phyloP scores from a whole-genome alignment of 1,140 invertebrate genomes.

The Zaprionus lachaisei region DNA sequence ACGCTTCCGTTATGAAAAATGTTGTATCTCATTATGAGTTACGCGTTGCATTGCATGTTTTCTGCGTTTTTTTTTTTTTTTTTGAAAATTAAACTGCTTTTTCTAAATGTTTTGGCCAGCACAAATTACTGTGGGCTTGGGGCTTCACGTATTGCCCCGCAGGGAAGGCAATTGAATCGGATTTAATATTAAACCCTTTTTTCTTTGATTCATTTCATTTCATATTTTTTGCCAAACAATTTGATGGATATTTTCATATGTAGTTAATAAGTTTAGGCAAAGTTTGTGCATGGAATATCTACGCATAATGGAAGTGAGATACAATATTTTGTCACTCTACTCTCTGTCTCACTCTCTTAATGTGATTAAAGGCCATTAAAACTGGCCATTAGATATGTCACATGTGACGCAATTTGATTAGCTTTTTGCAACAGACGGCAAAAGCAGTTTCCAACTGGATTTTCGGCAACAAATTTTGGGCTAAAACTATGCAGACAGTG shows the following conservation, averaged over 20 bases:
- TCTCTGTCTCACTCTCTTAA: constrained; percentile 3
- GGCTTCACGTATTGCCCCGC: background rate
- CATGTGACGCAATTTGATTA: constrained; percentile 64
- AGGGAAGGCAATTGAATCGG: background rate
- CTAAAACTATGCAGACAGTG: constrained; percentile 36
- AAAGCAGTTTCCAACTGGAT: constrained; percentile 40
- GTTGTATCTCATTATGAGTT: constrained; percentile 43
- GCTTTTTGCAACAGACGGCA: constrained; percentile 17
- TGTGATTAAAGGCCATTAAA: constrained; percentile 33
- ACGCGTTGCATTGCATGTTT: constrained; percentile 37
- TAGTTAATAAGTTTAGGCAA: background rate
- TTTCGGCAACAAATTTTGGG: constrained; percentile 35
- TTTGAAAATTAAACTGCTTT: constrained; percentile 7
- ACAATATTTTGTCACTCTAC: constrained; percentile 3
- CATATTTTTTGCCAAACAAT: background rate
- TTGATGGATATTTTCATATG: background rate
- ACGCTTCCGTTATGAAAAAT: constrained; percentile 23
- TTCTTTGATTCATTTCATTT: background rate
- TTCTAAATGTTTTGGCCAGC: constrained; percentile 38
- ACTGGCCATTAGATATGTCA: constrained; percentile 55
- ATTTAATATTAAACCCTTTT: background rate
- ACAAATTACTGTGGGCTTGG: constrained; percentile 1
- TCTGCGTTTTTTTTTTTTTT: constrained; percentile 22
- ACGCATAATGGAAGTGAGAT: background rate
- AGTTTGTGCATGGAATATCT: background rate